phyloP scores from a whole-genome alignment of 2,113 vertebrate genomes.

The Sakesphorus luctuosus region DNA sequence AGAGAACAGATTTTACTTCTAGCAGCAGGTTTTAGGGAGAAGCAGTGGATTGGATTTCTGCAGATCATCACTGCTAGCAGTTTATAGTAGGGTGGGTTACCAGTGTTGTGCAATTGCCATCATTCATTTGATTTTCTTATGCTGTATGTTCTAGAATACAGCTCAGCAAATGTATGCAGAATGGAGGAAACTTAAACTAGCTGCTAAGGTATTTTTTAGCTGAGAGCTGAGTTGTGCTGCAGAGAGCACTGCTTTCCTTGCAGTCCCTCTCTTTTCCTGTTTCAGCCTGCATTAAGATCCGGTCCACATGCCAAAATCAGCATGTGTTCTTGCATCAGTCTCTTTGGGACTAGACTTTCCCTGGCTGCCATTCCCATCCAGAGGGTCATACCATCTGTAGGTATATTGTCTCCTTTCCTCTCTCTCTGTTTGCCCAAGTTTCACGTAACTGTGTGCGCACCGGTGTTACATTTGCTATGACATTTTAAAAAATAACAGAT shows the following conservation, averaged over 20 bases:
- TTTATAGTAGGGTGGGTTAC: background rate
- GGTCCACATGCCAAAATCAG: background rate
- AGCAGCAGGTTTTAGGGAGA: background rate
- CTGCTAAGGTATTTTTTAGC: background rate
- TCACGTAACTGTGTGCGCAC: background rate
- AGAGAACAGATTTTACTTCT: background rate
- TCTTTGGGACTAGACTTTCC: background rate
- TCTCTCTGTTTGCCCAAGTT: background rate
- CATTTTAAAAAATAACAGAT: background rate
- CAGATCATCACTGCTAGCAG: background rate
- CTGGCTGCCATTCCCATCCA: background rate
- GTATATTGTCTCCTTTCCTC: background rate
- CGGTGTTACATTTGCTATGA: background rate
- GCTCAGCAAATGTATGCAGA: background rate
- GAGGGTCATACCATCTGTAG: background rate
- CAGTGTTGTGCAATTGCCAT: background rate
- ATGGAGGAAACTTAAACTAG: background rate
- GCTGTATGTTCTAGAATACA: background rate
- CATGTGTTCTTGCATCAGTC: background rate
- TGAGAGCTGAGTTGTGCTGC: background rate
- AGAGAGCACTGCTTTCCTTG: background rate
- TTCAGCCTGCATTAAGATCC: background rate
- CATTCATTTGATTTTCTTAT: background rate
- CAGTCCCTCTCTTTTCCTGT: background rate
- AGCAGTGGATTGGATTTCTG: background rate